Percentiles rank a stretch among this genome's conserved stretches.
Conservation (phyloP, 2,113 vertebrate species). For the Danio rerio region DNA sequence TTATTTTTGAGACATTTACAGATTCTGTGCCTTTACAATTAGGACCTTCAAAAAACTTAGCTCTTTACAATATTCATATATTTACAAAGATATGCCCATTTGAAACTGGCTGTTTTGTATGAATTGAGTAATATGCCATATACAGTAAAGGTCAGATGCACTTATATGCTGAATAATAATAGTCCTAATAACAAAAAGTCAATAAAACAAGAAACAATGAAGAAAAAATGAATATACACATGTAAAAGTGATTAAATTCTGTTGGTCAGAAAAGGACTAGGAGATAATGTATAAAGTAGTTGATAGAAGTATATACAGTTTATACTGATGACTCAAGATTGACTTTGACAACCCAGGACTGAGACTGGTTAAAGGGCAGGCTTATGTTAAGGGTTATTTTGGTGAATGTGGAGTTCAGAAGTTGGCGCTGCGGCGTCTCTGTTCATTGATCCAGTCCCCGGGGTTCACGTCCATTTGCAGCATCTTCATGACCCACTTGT, state of each 20-base stretch:
- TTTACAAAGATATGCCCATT: slow-evolving; percentile 6
- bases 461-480: slow-evolving; percentile 91
- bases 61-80: slow-evolving; percentile 13
- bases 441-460: slow-evolving; percentile 84
- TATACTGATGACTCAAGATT: slow-evolving; percentile 3
- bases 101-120: background rate
- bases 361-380: background rate
- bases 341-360: background rate
- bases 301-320: background rate
- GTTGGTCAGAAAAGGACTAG: background rate
- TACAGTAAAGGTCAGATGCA: background rate
- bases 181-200: background rate
- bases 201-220: background rate
- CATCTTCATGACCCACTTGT: slow-evolving; percentile 99
- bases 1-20: background rate
- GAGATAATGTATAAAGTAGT: background rate
- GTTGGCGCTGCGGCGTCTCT: slow-evolving; percentile 72
- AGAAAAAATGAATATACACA: slow-evolving; percentile 5
- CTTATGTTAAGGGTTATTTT: background rate
- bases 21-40: background rate
- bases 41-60: background rate
- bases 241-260: background rate
- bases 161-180: background rate
- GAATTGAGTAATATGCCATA: background rate
- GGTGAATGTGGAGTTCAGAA: slow-evolving; percentile 27